phyloP scores from a whole-genome alignment of 1,140 invertebrate genomes.

The Bombus haemorrhoidalis region DNA sequence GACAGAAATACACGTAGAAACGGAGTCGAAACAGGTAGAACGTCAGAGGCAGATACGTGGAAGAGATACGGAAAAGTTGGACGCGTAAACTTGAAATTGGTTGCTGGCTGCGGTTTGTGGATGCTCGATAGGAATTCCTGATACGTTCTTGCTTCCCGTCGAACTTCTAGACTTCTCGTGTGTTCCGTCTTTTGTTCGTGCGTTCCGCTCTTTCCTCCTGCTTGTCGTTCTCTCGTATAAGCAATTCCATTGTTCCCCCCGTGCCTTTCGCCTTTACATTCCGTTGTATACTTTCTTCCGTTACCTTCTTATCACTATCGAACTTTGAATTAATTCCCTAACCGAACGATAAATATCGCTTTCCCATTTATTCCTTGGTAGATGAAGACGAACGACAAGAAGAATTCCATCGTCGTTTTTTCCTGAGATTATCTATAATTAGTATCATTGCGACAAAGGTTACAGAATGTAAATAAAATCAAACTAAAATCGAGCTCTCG shows the following conservation, averaged over 20 bases:
- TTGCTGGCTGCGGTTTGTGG: constrained; percentile 55
- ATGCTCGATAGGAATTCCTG: constrained; percentile 57
- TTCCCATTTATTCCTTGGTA: too few relatives aligned
- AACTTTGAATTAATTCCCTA: constrained; percentile 32
- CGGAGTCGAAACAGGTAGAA: constrained; percentile 40
- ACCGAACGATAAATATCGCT: not conserved
- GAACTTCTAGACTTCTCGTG: constrained; percentile 48
- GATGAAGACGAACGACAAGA: too few relatives aligned
- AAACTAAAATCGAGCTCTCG: not conserved
- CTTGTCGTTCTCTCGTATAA: constrained; percentile 9
- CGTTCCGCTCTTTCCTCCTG: not conserved
- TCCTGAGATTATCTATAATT: too few relatives aligned
- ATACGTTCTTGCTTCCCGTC: constrained; percentile 60
- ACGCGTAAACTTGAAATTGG: constrained; percentile 69
- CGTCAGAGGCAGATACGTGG: constrained; percentile 43
- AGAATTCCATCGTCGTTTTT: too few relatives aligned
- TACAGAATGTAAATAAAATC: too few relatives aligned
- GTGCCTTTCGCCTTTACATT: not conserved
- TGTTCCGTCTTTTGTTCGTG: constrained; percentile 34
- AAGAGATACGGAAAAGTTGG: constrained; percentile 62
- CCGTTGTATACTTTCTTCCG: not conserved
- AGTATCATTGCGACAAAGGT: too few relatives aligned
- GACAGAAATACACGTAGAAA: not conserved
- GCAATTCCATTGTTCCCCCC: constrained; percentile 1
- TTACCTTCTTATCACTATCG: not conserved